Conservation (phyloP, 2,113 vertebrate genomes). For the Oxyura jamaicensis region DNA sequence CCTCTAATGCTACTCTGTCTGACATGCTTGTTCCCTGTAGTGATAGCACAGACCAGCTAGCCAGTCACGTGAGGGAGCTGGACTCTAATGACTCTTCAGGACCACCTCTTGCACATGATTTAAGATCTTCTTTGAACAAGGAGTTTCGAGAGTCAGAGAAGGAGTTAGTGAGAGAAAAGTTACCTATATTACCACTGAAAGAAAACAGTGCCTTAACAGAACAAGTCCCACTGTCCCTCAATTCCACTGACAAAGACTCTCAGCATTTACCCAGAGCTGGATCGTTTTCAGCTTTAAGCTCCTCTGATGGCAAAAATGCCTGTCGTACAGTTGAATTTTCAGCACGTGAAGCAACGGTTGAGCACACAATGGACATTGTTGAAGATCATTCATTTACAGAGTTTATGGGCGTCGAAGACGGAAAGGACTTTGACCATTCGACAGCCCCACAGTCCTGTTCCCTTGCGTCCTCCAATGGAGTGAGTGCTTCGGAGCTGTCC, state of each 20-base stretch:
- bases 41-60: constrained; percentile 92
- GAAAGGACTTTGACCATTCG: constrained; percentile 79
- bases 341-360: constrained; percentile 65
- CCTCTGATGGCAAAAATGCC: constrained; percentile 21
- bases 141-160: constrained; percentile 76
- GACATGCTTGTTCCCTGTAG: constrained; percentile 90
- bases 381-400: constrained; percentile 89
- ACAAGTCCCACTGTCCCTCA: constrained; percentile 57
- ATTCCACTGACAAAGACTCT: constrained; percentile 36
- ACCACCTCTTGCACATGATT: constrained; percentile 33
- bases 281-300: constrained; percentile 35
- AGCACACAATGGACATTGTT: constrained; percentile 67
- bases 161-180: constrained; percentile 56
- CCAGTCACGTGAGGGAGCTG: constrained; percentile 66
- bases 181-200: constrained; percentile 37
- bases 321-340: constrained; percentile 54
- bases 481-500: neutral
- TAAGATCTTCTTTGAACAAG: constrained; percentile 64
- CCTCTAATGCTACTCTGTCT: constrained; percentile 93
- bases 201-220: constrained; percentile 82
- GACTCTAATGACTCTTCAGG: constrained; percentile 67
- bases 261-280: constrained; percentile 43
- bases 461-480: neutral
- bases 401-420: constrained; percentile 92
- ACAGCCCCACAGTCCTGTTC: constrained; percentile 49